phyloP scores from a whole-genome alignment of 2,113 vertebrate genomes.

The Clupea harengus region DNA sequence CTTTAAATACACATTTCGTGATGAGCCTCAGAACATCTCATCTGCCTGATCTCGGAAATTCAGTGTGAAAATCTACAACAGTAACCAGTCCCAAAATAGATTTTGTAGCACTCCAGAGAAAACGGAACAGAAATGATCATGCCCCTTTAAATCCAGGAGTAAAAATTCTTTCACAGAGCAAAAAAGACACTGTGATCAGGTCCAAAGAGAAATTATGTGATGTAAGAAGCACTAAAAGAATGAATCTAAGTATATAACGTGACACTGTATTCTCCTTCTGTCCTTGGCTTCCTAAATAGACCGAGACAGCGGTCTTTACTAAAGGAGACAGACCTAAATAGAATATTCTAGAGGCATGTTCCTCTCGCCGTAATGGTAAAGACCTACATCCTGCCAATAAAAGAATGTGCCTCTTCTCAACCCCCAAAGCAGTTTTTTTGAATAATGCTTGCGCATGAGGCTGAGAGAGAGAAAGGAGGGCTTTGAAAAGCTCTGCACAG shows the following conservation, averaged over 20 bases:
- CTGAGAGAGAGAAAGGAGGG: background rate
- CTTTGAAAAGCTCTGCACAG: slow-evolving; percentile 1
- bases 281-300: background rate
- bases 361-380: background rate
- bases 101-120: background rate
- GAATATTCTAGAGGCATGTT: background rate
- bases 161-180: background rate
- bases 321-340: background rate
- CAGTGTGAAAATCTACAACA: background rate
- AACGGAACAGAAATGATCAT: background rate
- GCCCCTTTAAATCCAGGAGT: background rate
- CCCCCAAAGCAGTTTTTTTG: background rate
- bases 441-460: background rate
- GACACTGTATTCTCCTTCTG: background rate
- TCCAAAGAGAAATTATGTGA: background rate
- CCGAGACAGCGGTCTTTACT: background rate
- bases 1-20: background rate
- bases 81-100: background rate
- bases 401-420: background rate
- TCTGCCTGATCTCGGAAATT: background rate
- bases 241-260: background rate
- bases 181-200: background rate
- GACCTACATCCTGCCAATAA: background rate
- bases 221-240: background rate
- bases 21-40: background rate